Evolutionary conservation across 2,797 vertebrate genomes (phyloP), one percentile per base, ranked within the genome.

Genomic region (Argyrosomus regius): DNA sequence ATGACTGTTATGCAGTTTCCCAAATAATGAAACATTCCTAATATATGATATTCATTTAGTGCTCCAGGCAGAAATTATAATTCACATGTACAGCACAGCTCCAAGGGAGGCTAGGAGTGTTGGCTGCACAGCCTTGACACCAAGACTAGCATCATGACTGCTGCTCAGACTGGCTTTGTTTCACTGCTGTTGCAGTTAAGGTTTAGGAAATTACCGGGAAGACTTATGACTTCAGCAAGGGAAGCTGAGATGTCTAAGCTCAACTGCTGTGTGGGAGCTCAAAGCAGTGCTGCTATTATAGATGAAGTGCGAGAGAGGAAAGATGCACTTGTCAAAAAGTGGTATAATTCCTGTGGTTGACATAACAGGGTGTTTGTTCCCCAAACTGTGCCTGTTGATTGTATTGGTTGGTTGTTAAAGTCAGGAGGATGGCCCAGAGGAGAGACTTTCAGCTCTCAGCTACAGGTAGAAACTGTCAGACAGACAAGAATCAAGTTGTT

Each of bases 11-110:
- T 22, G 22, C 22, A 60, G 69, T 64, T 77, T 77, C 56, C 67
- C 43, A 62, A 83, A 88, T 75, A 76, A 83, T 69, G 16, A 68
- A 65, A 54, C 60, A 78, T 78, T 84, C 59, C 31, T 83, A 49
- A 77, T 76, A 70, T 14, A 22, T 69, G 17, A 66, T 60, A 77
- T 70, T 80, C 16, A 66, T 78, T 75, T 62, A 48, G 13, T 74
- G 18, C 58, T 68, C 18, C 17, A 31, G 41, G 50, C 60, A 61
- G 7, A 63, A 72, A 61, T 54, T 28, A n/a, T 4, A 39, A 67
- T 61, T 63, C 57, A 60, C 63, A 39, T 59, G 24, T 41, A 18
- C 35, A 41, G 22, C 3, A 8, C 31, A 28, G 53, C 22, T 75
- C 52, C 1, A 20, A 60, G 31, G 26, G 35, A 64, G 16, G 13